Evolutionary conservation across 2,888 invertebrate genomes (phyloP).

Genomic region (Plebejus melissa): DNA sequence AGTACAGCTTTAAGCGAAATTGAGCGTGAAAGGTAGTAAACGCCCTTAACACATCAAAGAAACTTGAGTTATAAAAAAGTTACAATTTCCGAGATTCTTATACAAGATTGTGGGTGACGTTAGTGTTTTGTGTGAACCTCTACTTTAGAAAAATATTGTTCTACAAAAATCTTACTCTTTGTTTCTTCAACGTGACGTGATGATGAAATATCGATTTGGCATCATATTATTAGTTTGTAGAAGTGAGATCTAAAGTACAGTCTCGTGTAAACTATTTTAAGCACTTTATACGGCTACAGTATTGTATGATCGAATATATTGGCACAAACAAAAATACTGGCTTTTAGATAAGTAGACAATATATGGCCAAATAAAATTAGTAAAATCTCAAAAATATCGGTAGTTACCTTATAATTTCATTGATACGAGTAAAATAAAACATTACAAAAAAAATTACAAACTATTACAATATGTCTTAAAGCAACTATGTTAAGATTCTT

Average conservation of each 20-base stretch:
- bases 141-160: background rate
- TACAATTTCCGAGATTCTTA: background rate
- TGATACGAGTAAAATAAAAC: slow-evolving; percentile 26
- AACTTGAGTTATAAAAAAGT: background rate
- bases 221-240: background rate
- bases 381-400: background rate
- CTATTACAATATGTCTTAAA: slow-evolving; percentile 26
- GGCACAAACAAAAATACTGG: slow-evolving; percentile 21
- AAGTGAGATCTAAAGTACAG: slow-evolving; percentile 4
- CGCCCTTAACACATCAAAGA: background rate
- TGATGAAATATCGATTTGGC: slow-evolving; percentile 6
- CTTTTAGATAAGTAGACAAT: background rate
- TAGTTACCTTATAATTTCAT: slow-evolving; percentile 2
- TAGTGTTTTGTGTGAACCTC: background rate
- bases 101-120: background rate
- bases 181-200: background rate
- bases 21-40: too few species aligned
- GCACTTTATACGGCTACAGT: background rate
- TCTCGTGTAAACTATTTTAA: background rate
- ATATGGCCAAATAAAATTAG: background rate
- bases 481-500: slow-evolving; percentile 36
- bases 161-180: background rate
- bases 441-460: slow-evolving; percentile 29
- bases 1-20: too few species aligned
- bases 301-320: slow-evolving; percentile 9